Evolutionary conservation across 2,888 invertebrate species (phyloP).

Genomic region (Arenicola marina): DNA sequence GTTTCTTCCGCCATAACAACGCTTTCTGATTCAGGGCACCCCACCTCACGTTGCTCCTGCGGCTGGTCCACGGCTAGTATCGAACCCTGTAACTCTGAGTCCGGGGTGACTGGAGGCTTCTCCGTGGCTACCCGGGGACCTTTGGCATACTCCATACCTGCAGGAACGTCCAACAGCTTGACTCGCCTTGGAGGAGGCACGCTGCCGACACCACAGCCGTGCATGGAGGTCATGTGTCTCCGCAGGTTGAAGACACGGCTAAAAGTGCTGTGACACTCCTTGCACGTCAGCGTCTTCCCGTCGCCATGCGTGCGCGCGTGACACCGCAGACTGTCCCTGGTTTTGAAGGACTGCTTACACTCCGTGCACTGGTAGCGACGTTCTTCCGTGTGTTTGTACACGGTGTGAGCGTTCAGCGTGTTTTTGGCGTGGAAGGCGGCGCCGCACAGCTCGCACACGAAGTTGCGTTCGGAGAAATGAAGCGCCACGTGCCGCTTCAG

Average conservation of each 20-base stretch:
- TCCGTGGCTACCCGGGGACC: too few relatives aligned
- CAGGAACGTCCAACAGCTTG: constrained; percentile 37
- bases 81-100: too few relatives aligned
- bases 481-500: constrained; percentile 55
- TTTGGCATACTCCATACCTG: too few relatives aligned
- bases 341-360: constrained; percentile 49
- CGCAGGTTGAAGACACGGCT: constrained; percentile 43
- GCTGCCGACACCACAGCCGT: constrained; percentile 39
- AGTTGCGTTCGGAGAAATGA: constrained; percentile 52
- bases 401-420: constrained; percentile 57
- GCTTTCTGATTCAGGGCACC: too few relatives aligned
- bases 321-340: constrained; percentile 39
- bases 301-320: constrained; percentile 39
- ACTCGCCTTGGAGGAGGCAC: constrained; percentile 42
- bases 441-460: constrained; percentile 60
- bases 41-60: too few relatives aligned
- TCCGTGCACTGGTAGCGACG: constrained; percentile 47
- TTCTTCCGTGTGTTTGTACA: constrained; percentile 56
- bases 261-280: constrained; percentile 41
- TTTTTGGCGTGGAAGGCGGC: constrained; percentile 57
- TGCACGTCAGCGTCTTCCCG: constrained; percentile 40
- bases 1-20: too few relatives aligned
- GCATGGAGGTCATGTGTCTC: constrained; percentile 42
- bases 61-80: too few relatives aligned
- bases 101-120: too few relatives aligned